Percentiles rank a stretch among this genome's conserved stretches.
Conservation (phyloP, 2,113 vertebrate genomes). For the Lasiurus cinereus region DNA sequence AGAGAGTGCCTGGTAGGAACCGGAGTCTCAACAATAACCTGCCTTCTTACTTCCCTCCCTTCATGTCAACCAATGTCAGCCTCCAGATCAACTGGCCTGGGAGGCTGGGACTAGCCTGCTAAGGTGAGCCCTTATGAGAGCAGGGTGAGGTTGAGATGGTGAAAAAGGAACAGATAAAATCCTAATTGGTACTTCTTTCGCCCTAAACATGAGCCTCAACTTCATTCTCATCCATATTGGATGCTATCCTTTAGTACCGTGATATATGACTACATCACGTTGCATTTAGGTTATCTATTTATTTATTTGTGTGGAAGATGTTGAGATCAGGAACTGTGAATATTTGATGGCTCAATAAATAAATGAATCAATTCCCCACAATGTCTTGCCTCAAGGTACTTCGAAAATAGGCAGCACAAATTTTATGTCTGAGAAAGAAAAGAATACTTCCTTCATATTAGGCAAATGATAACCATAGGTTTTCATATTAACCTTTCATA, state of each 20-base stretch:
- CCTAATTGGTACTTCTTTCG: not conserved
- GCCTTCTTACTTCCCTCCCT: not conserved
- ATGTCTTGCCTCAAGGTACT: not conserved
- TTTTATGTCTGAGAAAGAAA: not conserved
- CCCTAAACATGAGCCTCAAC: not conserved
- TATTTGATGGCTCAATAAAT: not conserved
- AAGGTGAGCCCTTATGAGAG: not conserved
- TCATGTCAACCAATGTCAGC: not conserved
- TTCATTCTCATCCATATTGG: not conserved
- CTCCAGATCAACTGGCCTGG: not conserved
- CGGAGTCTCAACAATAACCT: not conserved
- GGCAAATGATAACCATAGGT: not conserved
- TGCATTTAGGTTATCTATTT: not conserved
- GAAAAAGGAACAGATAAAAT: not conserved
- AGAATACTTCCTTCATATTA: constrained; percentile 19
- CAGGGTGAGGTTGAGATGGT: not conserved
- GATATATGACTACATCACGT: not conserved
- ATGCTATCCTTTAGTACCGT: not conserved
- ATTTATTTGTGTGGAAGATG: not conserved
- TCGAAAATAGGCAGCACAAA: constrained; percentile 22
- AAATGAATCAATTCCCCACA: not conserved
- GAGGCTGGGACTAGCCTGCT: not conserved
- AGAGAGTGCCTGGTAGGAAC: not conserved
- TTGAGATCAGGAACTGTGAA: not conserved
- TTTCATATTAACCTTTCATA: constrained; percentile 25